These are phyloP conservation scores for Papilio gigon DNA, from an alignment of 2,888 invertebrate genomes.

Conservation along the genomic window DNA sequence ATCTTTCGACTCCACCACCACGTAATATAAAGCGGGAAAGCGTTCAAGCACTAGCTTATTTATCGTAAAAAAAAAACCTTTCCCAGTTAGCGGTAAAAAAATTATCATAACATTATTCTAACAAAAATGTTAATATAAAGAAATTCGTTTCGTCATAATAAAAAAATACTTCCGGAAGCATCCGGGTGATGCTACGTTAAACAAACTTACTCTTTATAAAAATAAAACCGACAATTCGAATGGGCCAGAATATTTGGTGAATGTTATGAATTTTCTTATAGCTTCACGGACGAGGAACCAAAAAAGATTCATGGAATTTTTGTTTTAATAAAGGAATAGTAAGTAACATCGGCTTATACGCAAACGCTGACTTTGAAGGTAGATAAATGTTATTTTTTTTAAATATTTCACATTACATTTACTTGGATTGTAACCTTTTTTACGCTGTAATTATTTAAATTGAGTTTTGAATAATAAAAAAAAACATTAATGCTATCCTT, in stretches of 20 bases:
- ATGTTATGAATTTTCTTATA: slow-evolving; percentile 24
- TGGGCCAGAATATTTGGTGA: slow-evolving; percentile 16
- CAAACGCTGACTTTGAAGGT: background rate
- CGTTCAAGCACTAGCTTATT: no score
- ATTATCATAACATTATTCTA: background rate
- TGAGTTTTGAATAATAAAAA: no score
- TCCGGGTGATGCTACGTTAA: slow-evolving; percentile 5
- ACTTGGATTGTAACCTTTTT: no score
- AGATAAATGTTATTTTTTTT: no score
- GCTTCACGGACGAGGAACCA: slow-evolving; percentile 7
- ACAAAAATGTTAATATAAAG: slow-evolving; percentile 10
- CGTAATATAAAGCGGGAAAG: no score
- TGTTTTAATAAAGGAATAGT: background rate
- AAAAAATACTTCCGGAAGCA: slow-evolving; percentile 10
- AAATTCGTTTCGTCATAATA: background rate
- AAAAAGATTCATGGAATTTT: background rate
- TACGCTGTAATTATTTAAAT: no score
- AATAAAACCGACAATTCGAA: slow-evolving; percentile 25
- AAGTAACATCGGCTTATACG: no score
- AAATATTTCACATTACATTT: background rate
- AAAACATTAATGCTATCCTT: no score
- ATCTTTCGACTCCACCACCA: no score
- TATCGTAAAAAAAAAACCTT: no score
- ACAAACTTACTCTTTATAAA: slow-evolving; percentile 14
- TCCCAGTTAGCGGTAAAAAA: background rate